Conservation (phyloP, 2,888 invertebrate species). For the Abrostola triplasia region DNA sequence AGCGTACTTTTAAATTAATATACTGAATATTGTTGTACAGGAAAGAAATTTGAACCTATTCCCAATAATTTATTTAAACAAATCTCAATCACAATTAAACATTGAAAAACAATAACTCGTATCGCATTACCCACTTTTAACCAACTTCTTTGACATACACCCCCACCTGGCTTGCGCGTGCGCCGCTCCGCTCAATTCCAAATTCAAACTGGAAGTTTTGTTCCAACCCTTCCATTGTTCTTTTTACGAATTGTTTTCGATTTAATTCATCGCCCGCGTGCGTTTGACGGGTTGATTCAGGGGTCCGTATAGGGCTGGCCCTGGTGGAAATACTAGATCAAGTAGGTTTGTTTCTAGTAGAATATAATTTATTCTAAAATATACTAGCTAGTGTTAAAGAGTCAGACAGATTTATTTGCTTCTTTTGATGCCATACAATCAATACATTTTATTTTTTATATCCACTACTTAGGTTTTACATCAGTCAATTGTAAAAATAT, state of each 20-base stretch:
- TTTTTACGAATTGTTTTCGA: slow-evolving; percentile 64
- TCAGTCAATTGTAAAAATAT: too few relatives aligned
- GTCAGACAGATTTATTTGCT: too few relatives aligned
- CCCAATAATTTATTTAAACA: slow-evolving; percentile 21
- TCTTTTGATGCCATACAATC: too few relatives aligned
- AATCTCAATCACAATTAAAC: slow-evolving; percentile 40
- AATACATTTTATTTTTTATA: too few relatives aligned
- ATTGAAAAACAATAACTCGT: slow-evolving; percentile 51
- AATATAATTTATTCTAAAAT: not conserved
- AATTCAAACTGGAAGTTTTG: slow-evolving; percentile 59
- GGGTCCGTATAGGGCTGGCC: slow-evolving; percentile 52
- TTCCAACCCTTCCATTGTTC: slow-evolving; percentile 62
- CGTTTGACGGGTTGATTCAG: slow-evolving; percentile 62
- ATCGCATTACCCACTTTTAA: slow-evolving; percentile 51
- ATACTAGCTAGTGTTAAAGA: not conserved
- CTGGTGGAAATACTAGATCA: slow-evolving; percentile 12
- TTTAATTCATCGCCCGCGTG: slow-evolving; percentile 62
- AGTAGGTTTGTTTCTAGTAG: not conserved
- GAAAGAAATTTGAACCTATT: slow-evolving; percentile 9
- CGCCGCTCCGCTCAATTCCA: slow-evolving; percentile 51
- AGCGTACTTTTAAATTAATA: too few relatives aligned
- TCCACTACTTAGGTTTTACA: too few relatives aligned
- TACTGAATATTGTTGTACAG: not conserved
- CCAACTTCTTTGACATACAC: slow-evolving; percentile 51
- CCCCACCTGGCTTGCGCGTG: slow-evolving; percentile 63